phyloP scores from a whole-genome alignment of 2,888 invertebrate species.

The Lepidocyrtoides sp. region DNA sequence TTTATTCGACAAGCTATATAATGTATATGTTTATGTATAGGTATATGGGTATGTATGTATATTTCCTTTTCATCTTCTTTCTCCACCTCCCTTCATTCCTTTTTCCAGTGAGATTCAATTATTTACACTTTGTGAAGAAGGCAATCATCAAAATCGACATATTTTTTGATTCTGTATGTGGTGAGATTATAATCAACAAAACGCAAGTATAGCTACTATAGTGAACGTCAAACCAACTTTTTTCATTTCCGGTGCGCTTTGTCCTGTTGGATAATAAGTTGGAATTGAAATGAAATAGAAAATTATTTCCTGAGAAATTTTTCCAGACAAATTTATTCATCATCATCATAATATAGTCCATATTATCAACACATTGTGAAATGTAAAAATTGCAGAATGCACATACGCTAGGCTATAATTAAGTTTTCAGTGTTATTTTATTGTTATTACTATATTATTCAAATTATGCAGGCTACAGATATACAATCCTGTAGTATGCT shows the following conservation, averaged over 20 bases:
- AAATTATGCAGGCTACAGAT: not conserved
- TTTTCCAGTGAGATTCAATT: not conserved
- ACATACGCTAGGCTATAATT: too few relatives aligned
- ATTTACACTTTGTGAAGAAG: constrained; percentile 37
- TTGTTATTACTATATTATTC: not conserved
- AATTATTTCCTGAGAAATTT: not conserved
- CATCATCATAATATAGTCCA: not conserved
- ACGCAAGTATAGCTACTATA: too few relatives aligned
- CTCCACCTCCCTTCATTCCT: not conserved
- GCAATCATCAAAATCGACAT: not conserved
- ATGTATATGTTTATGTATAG: too few relatives aligned
- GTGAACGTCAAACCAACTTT: not conserved
- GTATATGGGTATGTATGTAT: too few relatives aligned
- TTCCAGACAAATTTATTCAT: not conserved
- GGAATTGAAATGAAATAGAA: not conserved
- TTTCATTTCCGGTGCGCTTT: not conserved
- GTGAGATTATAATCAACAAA: not conserved
- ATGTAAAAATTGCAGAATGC: too few relatives aligned
- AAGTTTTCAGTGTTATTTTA: too few relatives aligned
- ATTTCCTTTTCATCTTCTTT: not conserved
- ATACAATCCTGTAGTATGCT: too few relatives aligned
- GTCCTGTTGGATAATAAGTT: not conserved
- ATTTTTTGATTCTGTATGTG: not conserved
- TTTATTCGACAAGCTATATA: not conserved
- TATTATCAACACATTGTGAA: too few relatives aligned